Evolutionary conservation across 2,888 invertebrate genomes (phyloP).

Genomic region (Brenthis hecate): DNA sequence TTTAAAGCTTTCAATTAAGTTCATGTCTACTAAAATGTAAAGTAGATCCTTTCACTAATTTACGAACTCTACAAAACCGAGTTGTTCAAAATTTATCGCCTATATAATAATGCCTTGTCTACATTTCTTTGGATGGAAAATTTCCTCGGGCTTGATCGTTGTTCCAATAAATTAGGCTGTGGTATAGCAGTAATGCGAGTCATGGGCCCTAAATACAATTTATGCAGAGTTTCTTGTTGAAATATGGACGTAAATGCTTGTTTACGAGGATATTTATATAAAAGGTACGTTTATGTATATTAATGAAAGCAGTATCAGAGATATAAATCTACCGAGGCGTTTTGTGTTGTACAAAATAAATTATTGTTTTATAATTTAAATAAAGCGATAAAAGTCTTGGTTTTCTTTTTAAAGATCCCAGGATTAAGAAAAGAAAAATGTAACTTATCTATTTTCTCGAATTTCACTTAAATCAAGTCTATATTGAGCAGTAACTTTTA

Average conservation of each 20-base stretch:
- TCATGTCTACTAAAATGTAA: constrained; percentile 6
- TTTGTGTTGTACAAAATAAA: background rate
- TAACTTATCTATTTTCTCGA: too few relatives aligned
- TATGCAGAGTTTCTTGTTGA: constrained; percentile 23
- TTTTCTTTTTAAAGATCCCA: too few relatives aligned
- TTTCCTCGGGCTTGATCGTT: constrained; percentile 13
- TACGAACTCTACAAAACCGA: constrained; percentile 19
- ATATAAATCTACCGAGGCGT: background rate
- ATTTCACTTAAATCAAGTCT: too few relatives aligned
- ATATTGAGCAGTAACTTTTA: too few relatives aligned
- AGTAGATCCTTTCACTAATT: constrained; percentile 21
- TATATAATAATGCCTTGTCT: constrained; percentile 24
- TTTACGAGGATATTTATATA: constrained; percentile 4
- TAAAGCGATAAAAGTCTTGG: too few relatives aligned
- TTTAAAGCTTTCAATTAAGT: constrained; percentile 12
- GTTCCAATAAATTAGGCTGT: constrained; percentile 29
- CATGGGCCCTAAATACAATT: constrained; percentile 13
- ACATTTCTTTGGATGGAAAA: constrained; percentile 21
- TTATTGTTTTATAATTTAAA: too few relatives aligned
- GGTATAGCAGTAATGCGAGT: constrained; percentile 12
- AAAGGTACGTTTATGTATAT: constrained; percentile 2
- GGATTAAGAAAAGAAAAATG: too few relatives aligned
- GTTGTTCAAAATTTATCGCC: constrained; percentile 25
- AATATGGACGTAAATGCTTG: constrained; percentile 11
- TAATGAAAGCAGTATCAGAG: constrained; percentile 1